Evolutionary conservation across 2,888 invertebrate species (phyloP).

Genomic region (Hydroisotoma schaefferi): DNA sequence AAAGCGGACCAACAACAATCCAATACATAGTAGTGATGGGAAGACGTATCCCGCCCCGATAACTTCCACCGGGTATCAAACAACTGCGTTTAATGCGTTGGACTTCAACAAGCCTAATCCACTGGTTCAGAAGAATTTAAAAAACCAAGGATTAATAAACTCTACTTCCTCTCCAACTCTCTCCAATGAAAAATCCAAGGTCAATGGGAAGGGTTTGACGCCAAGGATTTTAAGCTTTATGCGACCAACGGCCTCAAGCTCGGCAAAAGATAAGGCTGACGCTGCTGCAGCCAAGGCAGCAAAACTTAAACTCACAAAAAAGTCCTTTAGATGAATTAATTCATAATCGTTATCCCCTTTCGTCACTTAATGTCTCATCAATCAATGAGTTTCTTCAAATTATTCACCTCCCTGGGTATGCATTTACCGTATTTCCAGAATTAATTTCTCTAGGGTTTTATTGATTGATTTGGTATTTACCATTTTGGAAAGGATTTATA

Average conservation of each 20-base stretch:
- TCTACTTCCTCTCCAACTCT: neutral
- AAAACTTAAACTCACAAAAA: conserved; percentile 14
- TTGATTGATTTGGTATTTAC: no score
- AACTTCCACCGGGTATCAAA: neutral
- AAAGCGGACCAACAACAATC: conserved; percentile 57
- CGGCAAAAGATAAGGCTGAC: conserved; percentile 62
- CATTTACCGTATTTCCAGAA: no score
- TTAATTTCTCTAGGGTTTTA: no score
- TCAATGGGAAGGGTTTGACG: conserved; percentile 45
- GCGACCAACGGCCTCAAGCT: conserved; percentile 81
- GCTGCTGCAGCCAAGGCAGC: conserved; percentile 12
- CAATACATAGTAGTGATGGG: conserved; percentile 5
- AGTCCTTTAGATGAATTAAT: conserved; percentile 32
- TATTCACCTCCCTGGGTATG: no score
- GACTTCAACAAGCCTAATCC: conserved; percentile 8
- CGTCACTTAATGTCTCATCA: no score
- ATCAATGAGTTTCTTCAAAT: no score
- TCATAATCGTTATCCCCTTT: no score
- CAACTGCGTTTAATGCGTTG: neutral
- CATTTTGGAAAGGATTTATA: no score
- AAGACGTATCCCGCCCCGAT: neutral
- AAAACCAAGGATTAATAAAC: neutral
- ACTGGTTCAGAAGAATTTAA: conserved; percentile 9
- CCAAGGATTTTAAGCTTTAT: conserved; percentile 64
- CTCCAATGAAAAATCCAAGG: conserved; percentile 39